These are phyloP conservation scores for Onychorhynchus coronatus DNA, from an alignment of 2,113 vertebrate genomes.

Conservation along the genomic window DNA sequence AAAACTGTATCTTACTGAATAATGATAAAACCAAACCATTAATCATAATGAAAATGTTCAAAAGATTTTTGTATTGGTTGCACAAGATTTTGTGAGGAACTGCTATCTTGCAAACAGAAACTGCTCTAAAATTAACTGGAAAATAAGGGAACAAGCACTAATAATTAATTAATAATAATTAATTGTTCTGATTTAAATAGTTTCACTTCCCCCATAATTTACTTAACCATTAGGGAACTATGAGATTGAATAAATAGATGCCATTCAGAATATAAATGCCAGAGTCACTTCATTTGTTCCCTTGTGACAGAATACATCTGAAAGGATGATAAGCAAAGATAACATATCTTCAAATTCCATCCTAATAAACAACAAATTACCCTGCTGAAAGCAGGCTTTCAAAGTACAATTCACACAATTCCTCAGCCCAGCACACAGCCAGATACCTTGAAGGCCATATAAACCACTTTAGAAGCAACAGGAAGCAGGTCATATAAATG, in stretches of 20 bases:
- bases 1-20: not conserved
- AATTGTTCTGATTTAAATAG: conserved; percentile 10
- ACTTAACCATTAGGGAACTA: not conserved
- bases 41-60: not conserved
- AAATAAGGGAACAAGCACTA: not conserved
- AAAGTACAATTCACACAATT: not conserved
- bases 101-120: not conserved
- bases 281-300: conserved; percentile 14
- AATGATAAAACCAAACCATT: not conserved
- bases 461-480: not conserved
- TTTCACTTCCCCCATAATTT: not conserved
- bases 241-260: conserved; percentile 51
- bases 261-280: conserved; percentile 1
- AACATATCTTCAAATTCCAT: conserved; percentile 29
- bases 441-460: not conserved
- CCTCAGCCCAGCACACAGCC: not conserved
- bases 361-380: conserved; percentile 27
- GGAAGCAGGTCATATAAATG: not conserved
- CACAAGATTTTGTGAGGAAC: not conserved
- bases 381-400: not conserved
- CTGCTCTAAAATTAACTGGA: not conserved
- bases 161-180: not conserved
- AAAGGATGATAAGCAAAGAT: conserved; percentile 33
- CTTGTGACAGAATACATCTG: not conserved
- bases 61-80: not conserved